These are phyloP conservation scores for Acanthiza pusilla DNA, from an alignment of 2,797 vertebrate genomes.

Conservation along the genomic window DNA sequence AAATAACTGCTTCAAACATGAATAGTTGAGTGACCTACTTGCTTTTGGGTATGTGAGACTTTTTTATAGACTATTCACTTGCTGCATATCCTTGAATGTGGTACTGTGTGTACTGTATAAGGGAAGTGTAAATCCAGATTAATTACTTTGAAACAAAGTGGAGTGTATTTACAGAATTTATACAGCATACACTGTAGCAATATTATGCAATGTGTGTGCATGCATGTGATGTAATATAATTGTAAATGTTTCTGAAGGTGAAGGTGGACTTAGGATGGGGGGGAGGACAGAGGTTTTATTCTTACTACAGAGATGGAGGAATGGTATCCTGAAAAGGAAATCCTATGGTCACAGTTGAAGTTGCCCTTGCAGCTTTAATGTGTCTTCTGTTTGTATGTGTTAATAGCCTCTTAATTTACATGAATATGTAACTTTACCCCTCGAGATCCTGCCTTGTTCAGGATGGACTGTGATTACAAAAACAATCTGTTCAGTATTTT, in stretches of 20 bases:
- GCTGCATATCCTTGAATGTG: slow-evolving; percentile 41
- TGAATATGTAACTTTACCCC: not conserved
- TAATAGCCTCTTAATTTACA: not conserved
- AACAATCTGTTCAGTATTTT: not conserved
- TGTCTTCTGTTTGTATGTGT: not conserved
- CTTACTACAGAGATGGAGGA: not conserved
- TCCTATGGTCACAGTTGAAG: not conserved
- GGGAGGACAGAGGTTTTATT: not conserved
- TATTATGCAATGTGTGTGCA: slow-evolving; percentile 38
- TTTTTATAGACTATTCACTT: slow-evolving; percentile 2
- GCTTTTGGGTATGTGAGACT: slow-evolving; percentile 28
- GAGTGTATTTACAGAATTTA: slow-evolving; percentile 33
- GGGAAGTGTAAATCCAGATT: slow-evolving; percentile 30
- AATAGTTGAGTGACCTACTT: slow-evolving; percentile 29
- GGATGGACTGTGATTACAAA: not conserved
- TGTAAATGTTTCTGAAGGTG: slow-evolving; percentile 9
- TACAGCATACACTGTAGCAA: slow-evolving; percentile 34
- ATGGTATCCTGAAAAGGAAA: not conserved
- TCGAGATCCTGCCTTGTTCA: not conserved
- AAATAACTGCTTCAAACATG: slow-evolving; percentile 20
- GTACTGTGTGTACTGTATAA: slow-evolving; percentile 32
- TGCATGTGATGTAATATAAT: not conserved
- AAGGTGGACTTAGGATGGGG: not conserved
- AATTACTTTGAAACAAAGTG: slow-evolving; percentile 48
- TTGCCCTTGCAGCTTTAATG: not conserved